Conservation (phyloP, 2,797 vertebrate genomes). For the Lophotriccus pileatus region DNA sequence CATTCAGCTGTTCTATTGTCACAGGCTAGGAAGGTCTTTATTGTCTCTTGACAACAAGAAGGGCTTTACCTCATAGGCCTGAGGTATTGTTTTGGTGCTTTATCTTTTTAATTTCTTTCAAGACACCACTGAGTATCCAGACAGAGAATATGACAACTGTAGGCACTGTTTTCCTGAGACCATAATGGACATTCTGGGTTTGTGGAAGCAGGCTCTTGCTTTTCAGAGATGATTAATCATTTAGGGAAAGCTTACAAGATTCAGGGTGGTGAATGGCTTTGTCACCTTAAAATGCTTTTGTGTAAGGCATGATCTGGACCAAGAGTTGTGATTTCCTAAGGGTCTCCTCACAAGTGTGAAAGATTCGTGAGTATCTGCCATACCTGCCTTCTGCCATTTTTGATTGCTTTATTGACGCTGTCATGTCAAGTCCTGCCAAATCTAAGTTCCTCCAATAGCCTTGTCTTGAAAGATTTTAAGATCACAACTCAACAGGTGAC, state of each 20-base stretch:
- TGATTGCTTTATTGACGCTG: neutral
- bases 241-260: neutral
- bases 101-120: neutral
- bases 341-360: accelerated
- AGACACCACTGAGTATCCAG: neutral
- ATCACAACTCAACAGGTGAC: accelerated
- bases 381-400: neutral
- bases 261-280: neutral
- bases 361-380: neutral
- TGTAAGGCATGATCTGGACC: neutral
- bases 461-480: neutral
- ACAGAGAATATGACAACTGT: neutral
- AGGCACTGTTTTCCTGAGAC: neutral
- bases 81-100: neutral
- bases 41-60: neutral
- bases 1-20: neutral
- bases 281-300: neutral
- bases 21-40: neutral
- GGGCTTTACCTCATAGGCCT: neutral
- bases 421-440: neutral
- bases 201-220: neutral
- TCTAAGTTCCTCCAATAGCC: neutral
- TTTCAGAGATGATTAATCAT: neutral
- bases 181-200: neutral
- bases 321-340: neutral